Evolutionary conservation across 2,888 invertebrate species (phyloP), one percentile per base, ranked within the genome.

Genomic region (Tachystola acroxantha): DNA sequence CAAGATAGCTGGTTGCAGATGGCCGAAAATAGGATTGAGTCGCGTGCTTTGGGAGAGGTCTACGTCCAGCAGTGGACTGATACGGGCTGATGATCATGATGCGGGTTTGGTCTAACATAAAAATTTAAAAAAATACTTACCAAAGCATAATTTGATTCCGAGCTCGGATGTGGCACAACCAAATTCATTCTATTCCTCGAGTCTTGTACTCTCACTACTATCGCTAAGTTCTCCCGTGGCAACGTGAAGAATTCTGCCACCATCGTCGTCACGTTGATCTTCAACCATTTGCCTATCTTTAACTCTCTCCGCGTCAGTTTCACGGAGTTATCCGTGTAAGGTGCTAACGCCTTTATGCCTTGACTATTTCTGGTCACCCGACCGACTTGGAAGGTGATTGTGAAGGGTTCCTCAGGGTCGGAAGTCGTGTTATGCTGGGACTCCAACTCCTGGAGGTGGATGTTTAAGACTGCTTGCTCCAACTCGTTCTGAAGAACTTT

Each of bases 241-340:
- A 91, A 88, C 48, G 91, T 91, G 69, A 93, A 91, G 92, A 95
- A 95, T 53, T 93, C 92, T 32, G 90, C 89, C 22, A 95, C 91
- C 79, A 94, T 89, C 30, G 90, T 89, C 29, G 92, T 91, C 5
- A 95, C 87, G 57, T 95, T 94, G 33, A 95, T 80, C 52, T 91
- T 90, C 45, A 94, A 77, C 94, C 94, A 95, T 32, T 88, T 89
- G 3, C 92, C 93, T 1, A 74, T 59, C 37, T 80, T 81, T 34
- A 88, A 61, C 20, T 88, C 88, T 2, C 79, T 86, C 9, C 91
- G 82, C 5, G 87, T 77, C 62, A 89, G 53, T 55, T 85, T 85
- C 13, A 85, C 65, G 1, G 80, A 70, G 43, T 77, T 76, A 42
- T 79, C 70, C 11, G 74, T 66, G 42, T 74, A 82, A 0, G 67